These are phyloP conservation scores for Scaptomyza flava DNA, from an alignment of 2,888 invertebrate species.

Conservation along the genomic window DNA sequence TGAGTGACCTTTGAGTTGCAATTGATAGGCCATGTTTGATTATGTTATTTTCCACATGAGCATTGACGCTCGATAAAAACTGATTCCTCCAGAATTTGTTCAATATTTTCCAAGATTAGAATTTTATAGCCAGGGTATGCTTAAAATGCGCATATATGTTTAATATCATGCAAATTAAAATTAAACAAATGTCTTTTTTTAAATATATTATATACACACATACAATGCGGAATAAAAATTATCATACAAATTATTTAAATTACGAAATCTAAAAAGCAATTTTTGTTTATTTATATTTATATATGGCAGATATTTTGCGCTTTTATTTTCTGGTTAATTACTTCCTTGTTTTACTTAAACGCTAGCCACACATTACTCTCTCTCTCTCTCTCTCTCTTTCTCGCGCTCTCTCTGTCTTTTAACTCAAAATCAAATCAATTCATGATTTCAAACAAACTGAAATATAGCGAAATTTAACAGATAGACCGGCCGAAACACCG, in stretches of 20 bases:
- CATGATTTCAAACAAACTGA: conserved; percentile 25
- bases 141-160: not conserved
- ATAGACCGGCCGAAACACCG: conserved; percentile 1
- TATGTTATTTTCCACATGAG: conserved; percentile 7
- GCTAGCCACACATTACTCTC: conserved; percentile 43
- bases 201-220: conserved; percentile 6
- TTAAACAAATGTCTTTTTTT: not conserved
- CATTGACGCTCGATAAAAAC: not conserved
- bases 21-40: conserved; percentile 15
- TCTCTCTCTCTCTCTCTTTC: conserved; percentile 42
- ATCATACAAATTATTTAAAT: conserved; percentile 25
- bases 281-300: conserved; percentile 48
- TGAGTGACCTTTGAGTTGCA: conserved; percentile 9
- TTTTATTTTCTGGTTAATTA: conserved; percentile 19
- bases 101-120: not conserved
- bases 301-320: conserved; percentile 64
- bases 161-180: not conserved
- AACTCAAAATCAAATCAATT: conserved; percentile 41
- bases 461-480: conserved; percentile 26
- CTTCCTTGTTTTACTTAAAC: conserved; percentile 52
- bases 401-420: conserved; percentile 53
- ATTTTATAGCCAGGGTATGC: conserved; percentile 5
- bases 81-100: not conserved
- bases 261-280: conserved; percentile 43
- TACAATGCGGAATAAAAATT: conserved; percentile 12